Evolutionary conservation across 2,113 vertebrate genomes (phyloP).

Genomic region (Rousettus leschenaultii): DNA sequence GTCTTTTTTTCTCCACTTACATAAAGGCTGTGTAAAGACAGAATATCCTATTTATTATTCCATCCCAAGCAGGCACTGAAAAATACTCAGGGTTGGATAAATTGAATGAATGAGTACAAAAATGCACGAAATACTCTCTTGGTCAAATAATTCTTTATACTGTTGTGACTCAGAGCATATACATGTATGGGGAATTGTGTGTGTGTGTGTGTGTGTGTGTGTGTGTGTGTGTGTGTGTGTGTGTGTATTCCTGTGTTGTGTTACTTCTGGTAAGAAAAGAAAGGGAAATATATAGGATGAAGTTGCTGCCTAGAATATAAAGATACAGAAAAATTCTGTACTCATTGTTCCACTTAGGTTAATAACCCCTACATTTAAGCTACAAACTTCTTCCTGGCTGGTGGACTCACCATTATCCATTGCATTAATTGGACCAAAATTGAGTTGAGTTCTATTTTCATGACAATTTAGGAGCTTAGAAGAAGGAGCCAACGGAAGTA

Average conservation of each 20-base stretch:
- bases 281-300: not conserved
- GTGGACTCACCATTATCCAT: not conserved
- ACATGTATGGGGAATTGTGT: not conserved
- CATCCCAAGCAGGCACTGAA: not conserved
- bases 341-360: not conserved
- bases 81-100: not conserved
- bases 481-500: not conserved
- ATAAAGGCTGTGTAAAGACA: not conserved
- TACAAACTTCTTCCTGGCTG: not conserved
- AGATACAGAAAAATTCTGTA: not conserved
- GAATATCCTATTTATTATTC: not conserved
- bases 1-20: not conserved
- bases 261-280: not conserved
- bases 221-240: too few relatives aligned
- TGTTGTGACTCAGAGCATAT: not conserved
- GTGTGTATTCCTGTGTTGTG: not conserved
- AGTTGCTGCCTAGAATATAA: not conserved
- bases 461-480: not conserved
- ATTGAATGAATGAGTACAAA: not conserved
- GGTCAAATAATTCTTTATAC: not conserved
- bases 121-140: not conserved
- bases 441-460: not conserved
- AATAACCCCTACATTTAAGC: not conserved
- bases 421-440: not conserved
- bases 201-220: not conserved